Evolutionary conservation across 2,797 vertebrate species (phyloP), one percentile per base, ranked within the genome.

Genomic region (Borostomias antarcticus): DNA sequence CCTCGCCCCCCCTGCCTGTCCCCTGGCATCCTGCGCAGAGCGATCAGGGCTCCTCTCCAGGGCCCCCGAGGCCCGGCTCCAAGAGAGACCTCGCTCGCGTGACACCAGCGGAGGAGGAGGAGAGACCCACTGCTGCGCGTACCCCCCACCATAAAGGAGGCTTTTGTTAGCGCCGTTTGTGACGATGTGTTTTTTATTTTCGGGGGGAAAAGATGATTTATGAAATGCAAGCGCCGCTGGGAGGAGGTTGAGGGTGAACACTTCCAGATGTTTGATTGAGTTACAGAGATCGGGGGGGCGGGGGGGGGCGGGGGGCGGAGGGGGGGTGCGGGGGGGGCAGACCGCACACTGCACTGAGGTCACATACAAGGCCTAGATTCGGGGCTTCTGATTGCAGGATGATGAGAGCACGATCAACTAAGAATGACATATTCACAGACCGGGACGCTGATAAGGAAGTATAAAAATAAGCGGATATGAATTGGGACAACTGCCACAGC

Each of bases 261-360:
- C 63, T 85, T 87, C 85, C 89, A 91, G 85, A 91, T 91, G 88
- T 91, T 85, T 85, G 81, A 88, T 77, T 78, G 58, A 78, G 73
- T 84, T 82, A 80, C 82, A 76, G 56, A 68, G 62, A 68, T 59
- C 68, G 64, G 21, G 66, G 47, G 25, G 28, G 30, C 78, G 72
- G 80, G 57, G 77, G 67, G 68, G 72, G 62, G 62, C n/a, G 45
- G 17, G 32, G 85, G 45, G 66, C 54, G 52, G 40, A 7, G 28
- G 52, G 26, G 52, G 15, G 15, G 26, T 26, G 52, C 15, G 25
- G 15, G 13, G 1, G 13, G 9, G 11, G 52, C 28, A 23, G 54
- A 81, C 78, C 71, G 66, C 78, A 81, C 77, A 84, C 77, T 19
- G 45, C 65, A 28, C 47, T 25, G 72, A n/a, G n/a, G 43, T 58